A percentile compares a stretch with the other conserved stretches of the same genome.
Evolutionary conservation across 2,113 vertebrate species (phyloP).

Genomic region (Phycodurus eques): DNA sequence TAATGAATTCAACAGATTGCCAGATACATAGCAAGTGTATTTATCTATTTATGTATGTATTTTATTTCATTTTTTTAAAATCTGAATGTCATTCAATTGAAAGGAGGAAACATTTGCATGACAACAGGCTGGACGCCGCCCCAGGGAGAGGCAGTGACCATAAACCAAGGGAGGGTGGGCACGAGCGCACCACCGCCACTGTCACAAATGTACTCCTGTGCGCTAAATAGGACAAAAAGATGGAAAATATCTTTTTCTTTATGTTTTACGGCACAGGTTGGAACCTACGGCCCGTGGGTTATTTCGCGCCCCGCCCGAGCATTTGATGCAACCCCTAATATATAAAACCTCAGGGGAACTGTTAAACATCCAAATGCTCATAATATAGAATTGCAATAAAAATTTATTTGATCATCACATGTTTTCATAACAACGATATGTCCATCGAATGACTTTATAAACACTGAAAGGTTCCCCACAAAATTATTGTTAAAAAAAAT

Average conservation of each 20-base stretch:
- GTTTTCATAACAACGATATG: background rate
- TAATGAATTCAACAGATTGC: conserved; percentile 54
- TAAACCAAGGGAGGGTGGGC: conserved; percentile 55
- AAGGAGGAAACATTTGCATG: conserved; percentile 96
- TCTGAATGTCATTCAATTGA: conserved; percentile 98
- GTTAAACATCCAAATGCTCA: background rate
- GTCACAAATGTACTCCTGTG: conserved; percentile 40
- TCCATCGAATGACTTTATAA: background rate
- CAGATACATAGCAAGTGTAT: conserved; percentile 54
- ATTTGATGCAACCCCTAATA: background rate
- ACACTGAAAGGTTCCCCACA: background rate
- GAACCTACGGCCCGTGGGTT: background rate
- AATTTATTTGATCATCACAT: background rate
- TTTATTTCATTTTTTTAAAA: conserved; percentile 70
- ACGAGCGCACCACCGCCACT: conserved; percentile 44
- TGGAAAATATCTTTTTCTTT: background rate
- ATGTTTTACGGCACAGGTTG: background rate
- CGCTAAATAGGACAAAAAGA: conserved; percentile 6
- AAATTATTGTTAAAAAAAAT: background rate
- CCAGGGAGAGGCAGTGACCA: conserved; percentile 72
- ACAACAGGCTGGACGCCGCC: conserved; percentile 82
- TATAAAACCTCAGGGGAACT: background rate
- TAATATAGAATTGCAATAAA: background rate
- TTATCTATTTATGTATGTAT: conserved; percentile 39
- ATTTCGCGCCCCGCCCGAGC: background rate